These are phyloP conservation scores for Cistogaster globosa DNA, from an alignment of 2,888 invertebrate species.

Conservation along the genomic window DNA sequence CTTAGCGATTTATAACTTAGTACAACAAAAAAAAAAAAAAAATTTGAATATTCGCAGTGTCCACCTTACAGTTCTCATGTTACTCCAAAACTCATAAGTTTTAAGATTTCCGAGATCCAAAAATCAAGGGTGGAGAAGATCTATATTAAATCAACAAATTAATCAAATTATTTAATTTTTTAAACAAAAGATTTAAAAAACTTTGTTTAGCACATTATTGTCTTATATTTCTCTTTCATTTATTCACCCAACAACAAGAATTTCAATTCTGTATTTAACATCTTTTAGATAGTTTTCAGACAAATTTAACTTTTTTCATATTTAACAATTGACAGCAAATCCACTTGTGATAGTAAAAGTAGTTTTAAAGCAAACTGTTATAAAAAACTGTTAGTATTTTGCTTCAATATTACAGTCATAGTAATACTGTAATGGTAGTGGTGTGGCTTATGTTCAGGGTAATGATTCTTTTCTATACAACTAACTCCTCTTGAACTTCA, in stretches of 20 bases:
- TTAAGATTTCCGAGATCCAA: no score
- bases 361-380: neutral
- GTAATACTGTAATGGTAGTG: neutral
- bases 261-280: constrained; percentile 23
- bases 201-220: no score
- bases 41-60: no score
- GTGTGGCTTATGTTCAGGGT: constrained; percentile 20
- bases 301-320: neutral
- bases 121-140: no score
- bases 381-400: constrained; percentile 15
- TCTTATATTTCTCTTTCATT: no score
- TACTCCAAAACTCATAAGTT: no score
- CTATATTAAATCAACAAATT: no score
- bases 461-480: constrained; percentile 26
- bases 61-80: no score
- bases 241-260: neutral
- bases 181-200: no score
- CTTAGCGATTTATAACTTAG: no score
- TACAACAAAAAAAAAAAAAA: no score
- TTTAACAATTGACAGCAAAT: constrained; percentile 14
- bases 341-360: constrained; percentile 12
- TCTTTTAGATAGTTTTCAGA: constrained; percentile 1
- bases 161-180: no score
- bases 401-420: neutral
- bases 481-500: neutral